Evolutionary conservation across 2,797 vertebrate genomes (phyloP).

Genomic region (Oryzias dopingdopingensis): DNA sequence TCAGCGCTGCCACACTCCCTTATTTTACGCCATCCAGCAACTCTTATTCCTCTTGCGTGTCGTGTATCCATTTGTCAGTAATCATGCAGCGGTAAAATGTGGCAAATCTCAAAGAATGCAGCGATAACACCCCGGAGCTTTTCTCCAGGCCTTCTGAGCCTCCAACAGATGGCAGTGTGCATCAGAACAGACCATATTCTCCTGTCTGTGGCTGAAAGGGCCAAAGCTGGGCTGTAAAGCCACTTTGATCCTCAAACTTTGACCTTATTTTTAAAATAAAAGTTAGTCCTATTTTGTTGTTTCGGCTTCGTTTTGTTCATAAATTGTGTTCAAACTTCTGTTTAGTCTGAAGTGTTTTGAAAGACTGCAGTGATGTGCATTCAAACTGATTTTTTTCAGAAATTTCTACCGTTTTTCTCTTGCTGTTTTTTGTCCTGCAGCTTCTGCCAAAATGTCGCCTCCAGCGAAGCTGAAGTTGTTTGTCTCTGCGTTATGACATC

Average conservation of each 20-base stretch:
- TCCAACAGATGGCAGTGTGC: conserved; percentile 78
- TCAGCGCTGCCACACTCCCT: conserved; percentile 22
- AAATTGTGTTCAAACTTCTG: no score
- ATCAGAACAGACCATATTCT: conserved; percentile 29
- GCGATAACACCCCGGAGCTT: conserved; percentile 25
- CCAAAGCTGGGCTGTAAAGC: background rate
- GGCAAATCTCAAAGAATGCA: conserved; percentile 32
- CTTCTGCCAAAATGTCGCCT: conserved; percentile 7
- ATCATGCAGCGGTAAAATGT: conserved; percentile 34
- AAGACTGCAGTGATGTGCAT: background rate
- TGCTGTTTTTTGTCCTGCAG: conserved; percentile 7
- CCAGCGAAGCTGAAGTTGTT: conserved; percentile 1
- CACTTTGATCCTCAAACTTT: background rate
- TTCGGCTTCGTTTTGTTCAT: no score
- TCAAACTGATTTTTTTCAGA: background rate
- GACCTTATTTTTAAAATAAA: background rate
- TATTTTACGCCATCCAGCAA: conserved; percentile 14
- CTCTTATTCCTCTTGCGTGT: conserved; percentile 32
- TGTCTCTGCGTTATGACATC: conserved; percentile 9
- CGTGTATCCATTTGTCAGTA: conserved; percentile 41
- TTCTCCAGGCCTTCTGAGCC: conserved; percentile 32
- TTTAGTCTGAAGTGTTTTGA: background rate
- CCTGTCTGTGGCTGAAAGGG: conserved; percentile 6
- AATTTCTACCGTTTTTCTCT: background rate
- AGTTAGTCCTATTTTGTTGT: background rate